Percentiles rank a stretch among this genome's conserved stretches.
These are phyloP conservation scores for Dryobotodes eremita DNA, from an alignment of 2,888 invertebrate species.

Conservation along the genomic window DNA sequence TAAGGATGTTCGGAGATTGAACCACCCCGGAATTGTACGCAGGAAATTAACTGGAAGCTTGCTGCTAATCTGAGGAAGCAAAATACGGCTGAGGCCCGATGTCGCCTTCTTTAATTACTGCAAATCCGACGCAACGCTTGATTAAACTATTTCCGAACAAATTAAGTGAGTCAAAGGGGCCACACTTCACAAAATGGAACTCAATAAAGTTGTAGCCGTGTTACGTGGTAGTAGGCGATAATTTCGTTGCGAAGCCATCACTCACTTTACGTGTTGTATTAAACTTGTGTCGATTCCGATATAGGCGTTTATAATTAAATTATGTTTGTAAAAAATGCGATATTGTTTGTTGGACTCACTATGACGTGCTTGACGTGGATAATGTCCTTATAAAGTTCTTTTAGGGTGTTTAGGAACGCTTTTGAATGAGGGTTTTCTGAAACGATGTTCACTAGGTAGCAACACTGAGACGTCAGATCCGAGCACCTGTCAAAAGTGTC, in stretches of 20 bases:
- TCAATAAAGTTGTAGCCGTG: constrained; percentile 62
- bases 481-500: too few species aligned
- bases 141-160: constrained; percentile 82
- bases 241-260: constrained; percentile 56
- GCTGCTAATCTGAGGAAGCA: constrained; percentile 84
- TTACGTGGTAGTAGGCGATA: constrained; percentile 58
- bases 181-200: constrained; percentile 69
- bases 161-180: constrained; percentile 71
- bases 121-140: constrained; percentile 78
- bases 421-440: too few species aligned
- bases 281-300: constrained; percentile 44
- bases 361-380: not conserved
- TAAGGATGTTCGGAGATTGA: constrained; percentile 73
- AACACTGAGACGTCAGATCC: too few species aligned
- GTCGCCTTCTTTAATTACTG: constrained; percentile 83
- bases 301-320: constrained; percentile 37
- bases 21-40: constrained; percentile 73
- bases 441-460: too few species aligned
- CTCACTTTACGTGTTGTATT: constrained; percentile 48
- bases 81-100: constrained; percentile 75
- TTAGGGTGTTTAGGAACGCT: not conserved
- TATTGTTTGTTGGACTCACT: constrained; percentile 10
- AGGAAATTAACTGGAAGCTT: constrained; percentile 84
- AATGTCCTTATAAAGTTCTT: not conserved
- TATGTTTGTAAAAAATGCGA: constrained; percentile 32